Evolutionary conservation across 2,888 invertebrate genomes (phyloP).

Genomic region (Apoda limacodes): DNA sequence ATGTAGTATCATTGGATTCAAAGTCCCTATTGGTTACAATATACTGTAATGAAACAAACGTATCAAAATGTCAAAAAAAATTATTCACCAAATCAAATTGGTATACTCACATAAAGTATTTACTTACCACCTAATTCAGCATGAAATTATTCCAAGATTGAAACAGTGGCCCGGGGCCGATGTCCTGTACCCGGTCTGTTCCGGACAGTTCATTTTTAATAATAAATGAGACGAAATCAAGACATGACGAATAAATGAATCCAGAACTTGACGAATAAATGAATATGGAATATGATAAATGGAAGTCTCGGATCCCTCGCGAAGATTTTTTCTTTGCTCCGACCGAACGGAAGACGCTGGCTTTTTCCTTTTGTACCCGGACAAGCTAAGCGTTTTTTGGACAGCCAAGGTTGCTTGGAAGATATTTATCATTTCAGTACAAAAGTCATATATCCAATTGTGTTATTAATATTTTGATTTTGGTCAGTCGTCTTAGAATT

Average conservation of each 20-base stretch:
- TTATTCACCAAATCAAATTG: no score
- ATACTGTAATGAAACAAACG: slow-evolving; percentile 5
- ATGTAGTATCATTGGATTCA: no score
- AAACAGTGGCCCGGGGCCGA: slow-evolving; percentile 59
- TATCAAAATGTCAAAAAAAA: slow-evolving; percentile 12
- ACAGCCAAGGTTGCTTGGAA: slow-evolving; percentile 50
- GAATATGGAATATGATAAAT: slow-evolving; percentile 72
- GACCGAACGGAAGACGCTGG: slow-evolving; percentile 67
- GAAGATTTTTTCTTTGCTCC: slow-evolving; percentile 68
- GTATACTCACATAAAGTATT: no score
- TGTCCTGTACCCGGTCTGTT: slow-evolving; percentile 56
- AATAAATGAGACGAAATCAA: slow-evolving; percentile 72
- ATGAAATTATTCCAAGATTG: slow-evolving; percentile 64
- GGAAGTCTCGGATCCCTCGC: slow-evolving; percentile 64
- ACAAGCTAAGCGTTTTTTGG: slow-evolving; percentile 70
- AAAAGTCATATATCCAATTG: no score
- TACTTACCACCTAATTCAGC: slow-evolving; percentile 61
- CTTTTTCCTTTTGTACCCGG: slow-evolving; percentile 69
- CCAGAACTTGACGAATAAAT: slow-evolving; percentile 72
- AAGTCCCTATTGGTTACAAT: no score
- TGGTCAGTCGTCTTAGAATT: no score
- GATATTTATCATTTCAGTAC: slow-evolving; percentile 66
- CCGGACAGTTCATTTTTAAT: slow-evolving; percentile 71
- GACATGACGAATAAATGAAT: slow-evolving; percentile 72
- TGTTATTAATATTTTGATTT: no score